Evolutionary conservation across 2,113 vertebrate genomes (phyloP), one percentile per base, ranked within the genome.

Genomic region (Kryptolebias marmoratus): DNA sequence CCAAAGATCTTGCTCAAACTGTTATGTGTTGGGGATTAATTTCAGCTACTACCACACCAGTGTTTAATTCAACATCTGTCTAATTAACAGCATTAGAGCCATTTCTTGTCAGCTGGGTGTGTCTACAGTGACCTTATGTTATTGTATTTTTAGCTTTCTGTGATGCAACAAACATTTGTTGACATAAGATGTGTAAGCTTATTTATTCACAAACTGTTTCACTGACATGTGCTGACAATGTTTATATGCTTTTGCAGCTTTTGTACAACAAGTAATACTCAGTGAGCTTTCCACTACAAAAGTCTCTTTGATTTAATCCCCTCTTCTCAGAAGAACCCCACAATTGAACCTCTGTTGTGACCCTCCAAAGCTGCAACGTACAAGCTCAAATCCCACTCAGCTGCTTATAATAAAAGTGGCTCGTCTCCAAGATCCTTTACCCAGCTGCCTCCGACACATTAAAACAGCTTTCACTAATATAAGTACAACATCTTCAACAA

Each of bases 331-430:
- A 61, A 39, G 11, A 10, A 1, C 68, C 36, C 53, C 6, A 87
- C 84, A 86, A 87, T 81, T 64, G 47, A 63, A 75, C 69, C 82
- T 84, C 80, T 91, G 83, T 90, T 87, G 72, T 86, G 88, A 81
- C 74, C 81, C 45, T 54, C 68, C 55, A 81, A 87, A 86, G 54
- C 88, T 77, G 6, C 31, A 32, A 60, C 48, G 44, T 56, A 36
- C 54, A 74, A 80, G 80, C 82, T 79, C 60, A 68, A 84, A 82
- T 87, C 83, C 79, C 39, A 56, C 74, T 82, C 48, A 88, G 72
- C 15, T 77, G 66, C 14, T 75, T 64, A 81, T 84, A 84, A 80
- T 39, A 27, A 80, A 9, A 16, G 18, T 80, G 75, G 69, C 55
- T 22, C 18, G 61, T 13, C 36, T 79, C 76, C 84, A 83, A 62